Conservation (phyloP, 2,888 invertebrate species). For the Lucinisca nassula region DNA sequence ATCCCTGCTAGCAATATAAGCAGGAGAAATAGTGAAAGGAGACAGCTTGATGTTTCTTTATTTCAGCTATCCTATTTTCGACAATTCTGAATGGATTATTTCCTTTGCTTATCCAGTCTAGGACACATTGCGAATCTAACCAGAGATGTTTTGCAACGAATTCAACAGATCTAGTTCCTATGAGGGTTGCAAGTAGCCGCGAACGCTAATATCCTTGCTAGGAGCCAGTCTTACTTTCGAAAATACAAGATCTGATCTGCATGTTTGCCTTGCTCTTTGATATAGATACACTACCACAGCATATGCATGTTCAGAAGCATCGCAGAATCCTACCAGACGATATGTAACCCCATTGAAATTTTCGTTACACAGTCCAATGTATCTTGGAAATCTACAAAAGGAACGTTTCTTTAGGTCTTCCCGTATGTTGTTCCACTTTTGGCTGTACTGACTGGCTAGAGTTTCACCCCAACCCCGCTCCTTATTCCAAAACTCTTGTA, state of each 20-base stretch:
- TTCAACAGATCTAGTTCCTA: constrained; percentile 11
- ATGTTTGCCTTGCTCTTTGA: neutral
- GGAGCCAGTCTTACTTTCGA: constrained; percentile 52
- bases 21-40: neutral
- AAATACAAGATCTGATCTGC: constrained; percentile 32
- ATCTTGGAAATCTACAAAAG: neutral
- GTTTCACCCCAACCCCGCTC: neutral
- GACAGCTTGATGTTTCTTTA: neutral
- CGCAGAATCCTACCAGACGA: constrained; percentile 14
- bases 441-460: neutral
- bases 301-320: constrained; percentile 30
- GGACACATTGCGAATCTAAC: constrained; percentile 13
- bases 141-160: neutral
- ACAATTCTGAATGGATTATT: neutral
- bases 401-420: neutral
- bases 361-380: neutral
- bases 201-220: constrained; percentile 44
- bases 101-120: neutral
- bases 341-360: neutral
- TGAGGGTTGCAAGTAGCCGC: constrained; percentile 28
- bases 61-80: neutral
- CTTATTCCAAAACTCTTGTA: neutral
- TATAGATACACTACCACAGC: constrained; percentile 22
- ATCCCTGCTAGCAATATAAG: neutral
- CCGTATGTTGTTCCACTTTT: neutral